These are phyloP conservation scores for Aphrocallistes beatrix DNA, from an alignment of 37 sponge, comb jelly and placozoan genomes.

Conservation along the genomic window DNA sequence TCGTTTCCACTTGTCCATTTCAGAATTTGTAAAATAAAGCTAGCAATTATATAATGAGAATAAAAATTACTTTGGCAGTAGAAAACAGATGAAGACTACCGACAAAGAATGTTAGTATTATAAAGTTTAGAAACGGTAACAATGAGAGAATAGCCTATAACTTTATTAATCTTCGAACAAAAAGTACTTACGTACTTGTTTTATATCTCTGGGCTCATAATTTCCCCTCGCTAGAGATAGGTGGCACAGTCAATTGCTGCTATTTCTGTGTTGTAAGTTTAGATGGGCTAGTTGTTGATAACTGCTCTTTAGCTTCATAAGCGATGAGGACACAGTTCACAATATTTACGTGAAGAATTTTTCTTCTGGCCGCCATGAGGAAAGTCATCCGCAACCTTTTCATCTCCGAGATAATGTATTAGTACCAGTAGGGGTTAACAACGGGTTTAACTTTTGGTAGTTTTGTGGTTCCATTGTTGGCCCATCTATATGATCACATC, in stretches of 20 bases:
- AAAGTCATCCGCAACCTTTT: not conserved
- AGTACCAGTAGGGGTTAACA: not conserved
- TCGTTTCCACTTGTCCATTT: no score
- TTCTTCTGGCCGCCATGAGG: not conserved
- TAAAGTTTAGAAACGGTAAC: no score
- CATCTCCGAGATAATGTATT: not conserved
- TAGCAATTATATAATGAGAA: no score
- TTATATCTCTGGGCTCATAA: not conserved
- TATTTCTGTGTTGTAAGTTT: not conserved
- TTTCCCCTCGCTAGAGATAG: not conserved
- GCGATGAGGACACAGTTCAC: not conserved
- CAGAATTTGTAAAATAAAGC: no score
- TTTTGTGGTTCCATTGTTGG: not conserved
- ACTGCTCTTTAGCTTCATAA: not conserved
- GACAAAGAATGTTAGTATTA: no score
- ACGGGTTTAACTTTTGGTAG: not conserved
- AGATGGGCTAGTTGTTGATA: not conserved
- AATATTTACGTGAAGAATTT: not conserved
- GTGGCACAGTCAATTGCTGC: not conserved
- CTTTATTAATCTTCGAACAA: no score
- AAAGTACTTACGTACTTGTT: not conserved
- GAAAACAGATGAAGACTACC: no score
- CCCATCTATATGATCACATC: conserved; percentile 22
- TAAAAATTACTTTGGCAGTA: no score
- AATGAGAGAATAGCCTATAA: no score